Percentiles rank a stretch among this genome's conserved stretches.
Evolutionary conservation across 2,797 vertebrate species (phyloP).

Genomic region (Petrocephalus sullivani): DNA sequence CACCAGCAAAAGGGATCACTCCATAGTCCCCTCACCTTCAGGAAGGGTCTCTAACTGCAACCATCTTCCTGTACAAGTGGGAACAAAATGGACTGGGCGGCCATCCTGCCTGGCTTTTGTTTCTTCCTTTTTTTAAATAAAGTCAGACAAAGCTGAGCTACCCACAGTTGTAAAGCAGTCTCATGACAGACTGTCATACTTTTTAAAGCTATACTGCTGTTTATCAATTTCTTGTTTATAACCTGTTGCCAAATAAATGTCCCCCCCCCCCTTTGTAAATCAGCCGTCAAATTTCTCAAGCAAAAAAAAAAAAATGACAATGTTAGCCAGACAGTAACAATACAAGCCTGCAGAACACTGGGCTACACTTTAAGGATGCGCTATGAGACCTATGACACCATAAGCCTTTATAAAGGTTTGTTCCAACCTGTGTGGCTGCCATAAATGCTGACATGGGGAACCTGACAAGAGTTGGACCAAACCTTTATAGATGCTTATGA

Average conservation of each 20-base stretch:
- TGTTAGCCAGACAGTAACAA: too few relatives aligned
- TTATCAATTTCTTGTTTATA: constrained; percentile 36
- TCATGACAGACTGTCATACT: constrained; percentile 30
- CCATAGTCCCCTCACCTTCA: neutral
- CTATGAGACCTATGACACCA: too few relatives aligned
- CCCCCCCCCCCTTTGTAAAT: constrained; percentile 48
- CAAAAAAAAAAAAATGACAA: too few relatives aligned
- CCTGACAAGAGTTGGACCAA: too few relatives aligned
- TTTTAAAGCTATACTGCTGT: constrained; percentile 37
- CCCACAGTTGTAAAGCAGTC: neutral
- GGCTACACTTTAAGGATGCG: too few relatives aligned
- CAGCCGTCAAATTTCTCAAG: neutral
- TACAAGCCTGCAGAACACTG: neutral
- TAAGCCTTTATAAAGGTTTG: too few relatives aligned
- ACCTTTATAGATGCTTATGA: too few relatives aligned
- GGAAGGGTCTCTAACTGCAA: neutral
- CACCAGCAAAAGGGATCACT: neutral
- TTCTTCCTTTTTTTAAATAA: neutral
- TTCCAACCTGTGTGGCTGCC: too few relatives aligned
- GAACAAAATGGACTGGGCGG: neutral
- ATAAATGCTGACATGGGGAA: too few relatives aligned
- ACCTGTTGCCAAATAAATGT: constrained; percentile 61
- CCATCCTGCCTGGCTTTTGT: neutral
- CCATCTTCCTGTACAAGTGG: neutral
- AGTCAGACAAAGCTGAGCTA: neutral